These are phyloP conservation scores for Telenomus remus DNA, from an alignment of 1,140 invertebrate species.

Conservation along the genomic window DNA sequence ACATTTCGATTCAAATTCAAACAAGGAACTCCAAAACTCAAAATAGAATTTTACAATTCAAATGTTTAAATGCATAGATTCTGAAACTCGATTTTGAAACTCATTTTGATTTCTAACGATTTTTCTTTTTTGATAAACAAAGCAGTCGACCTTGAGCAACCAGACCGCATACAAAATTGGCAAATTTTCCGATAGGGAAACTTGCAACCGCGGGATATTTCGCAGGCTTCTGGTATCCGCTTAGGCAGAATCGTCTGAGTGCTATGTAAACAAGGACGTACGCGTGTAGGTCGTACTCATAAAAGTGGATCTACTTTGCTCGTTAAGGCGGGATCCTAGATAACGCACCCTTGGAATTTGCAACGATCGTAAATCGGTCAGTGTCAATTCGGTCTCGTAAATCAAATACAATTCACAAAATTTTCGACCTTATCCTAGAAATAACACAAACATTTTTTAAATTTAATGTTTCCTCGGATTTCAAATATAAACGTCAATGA, in stretches of 20 bases:
- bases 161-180: too few relatives aligned
- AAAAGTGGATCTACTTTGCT: constrained; percentile 46
- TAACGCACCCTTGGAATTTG: constrained; percentile 46
- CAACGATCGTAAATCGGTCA: constrained; percentile 41
- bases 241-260: constrained; percentile 10
- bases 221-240: constrained; percentile 1
- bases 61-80: too few relatives aligned
- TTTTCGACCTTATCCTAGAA: background rate
- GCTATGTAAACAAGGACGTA: constrained; percentile 53
- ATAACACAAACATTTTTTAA: too few relatives aligned
- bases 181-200: background rate
- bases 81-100: too few relatives aligned
- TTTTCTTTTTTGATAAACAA: too few relatives aligned
- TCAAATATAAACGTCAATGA: too few relatives aligned
- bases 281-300: constrained; percentile 41
- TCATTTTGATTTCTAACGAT: too few relatives aligned
- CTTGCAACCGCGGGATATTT: constrained; percentile 9
- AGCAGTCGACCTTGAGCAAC: too few relatives aligned
- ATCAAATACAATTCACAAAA: constrained; percentile 1
- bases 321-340: constrained; percentile 46
- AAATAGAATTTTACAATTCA: too few relatives aligned
- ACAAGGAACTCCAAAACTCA: too few relatives aligned
- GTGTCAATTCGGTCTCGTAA: constrained; percentile 24
- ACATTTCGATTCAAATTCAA: too few relatives aligned
- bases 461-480: too few relatives aligned